A percentile compares a stretch with the other conserved stretches of the same genome.
phyloP scores from a whole-genome alignment of 2,113 vertebrate species.

The Asarcornis scutulata region DNA sequence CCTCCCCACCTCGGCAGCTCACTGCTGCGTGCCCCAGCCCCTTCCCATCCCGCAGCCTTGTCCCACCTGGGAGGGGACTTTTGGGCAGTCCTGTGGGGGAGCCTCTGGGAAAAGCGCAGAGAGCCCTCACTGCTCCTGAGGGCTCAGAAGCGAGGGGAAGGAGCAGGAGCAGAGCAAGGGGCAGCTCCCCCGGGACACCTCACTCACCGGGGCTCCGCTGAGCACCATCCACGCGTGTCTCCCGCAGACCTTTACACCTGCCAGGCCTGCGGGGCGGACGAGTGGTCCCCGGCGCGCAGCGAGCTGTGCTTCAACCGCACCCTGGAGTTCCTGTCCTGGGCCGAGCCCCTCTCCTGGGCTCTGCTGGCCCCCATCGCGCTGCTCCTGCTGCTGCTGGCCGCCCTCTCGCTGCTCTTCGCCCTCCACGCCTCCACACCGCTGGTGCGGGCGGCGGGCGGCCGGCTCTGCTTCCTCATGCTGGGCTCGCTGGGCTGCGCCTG shows the following conservation, averaged over 20 bases:
- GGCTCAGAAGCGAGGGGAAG: accelerated
- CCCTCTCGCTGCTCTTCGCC: constrained; percentile 72
- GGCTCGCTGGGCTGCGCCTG: constrained; percentile 74
- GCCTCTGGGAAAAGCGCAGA: background rate
- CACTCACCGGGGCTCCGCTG: background rate
- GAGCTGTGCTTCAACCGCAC: constrained; percentile 74
- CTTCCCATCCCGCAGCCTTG: background rate
- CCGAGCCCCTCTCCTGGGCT: constrained; percentile 59
- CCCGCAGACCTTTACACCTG: constrained; percentile 76
- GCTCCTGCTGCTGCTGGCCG: constrained; percentile 67
- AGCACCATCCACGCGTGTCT: accelerated
- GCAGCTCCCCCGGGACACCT: background rate
- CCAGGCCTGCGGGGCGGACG: constrained; percentile 68
- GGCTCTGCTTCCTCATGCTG: constrained; percentile 86
- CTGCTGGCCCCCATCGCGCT: constrained; percentile 52
- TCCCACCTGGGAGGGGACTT: background rate
- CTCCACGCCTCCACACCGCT: constrained; percentile 80
- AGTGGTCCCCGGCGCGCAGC: constrained; percentile 81
- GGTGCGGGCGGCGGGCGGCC: constrained; percentile 86
- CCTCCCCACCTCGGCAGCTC: too few species aligned
- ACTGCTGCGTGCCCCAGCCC: accelerated
- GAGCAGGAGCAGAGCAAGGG: accelerated
- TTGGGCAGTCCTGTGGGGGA: accelerated
- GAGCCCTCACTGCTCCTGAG: background rate
- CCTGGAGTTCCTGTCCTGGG: constrained; percentile 76